Conservation (phyloP, 2,113 vertebrate genomes). For the Xiphophorus maculatus region DNA sequence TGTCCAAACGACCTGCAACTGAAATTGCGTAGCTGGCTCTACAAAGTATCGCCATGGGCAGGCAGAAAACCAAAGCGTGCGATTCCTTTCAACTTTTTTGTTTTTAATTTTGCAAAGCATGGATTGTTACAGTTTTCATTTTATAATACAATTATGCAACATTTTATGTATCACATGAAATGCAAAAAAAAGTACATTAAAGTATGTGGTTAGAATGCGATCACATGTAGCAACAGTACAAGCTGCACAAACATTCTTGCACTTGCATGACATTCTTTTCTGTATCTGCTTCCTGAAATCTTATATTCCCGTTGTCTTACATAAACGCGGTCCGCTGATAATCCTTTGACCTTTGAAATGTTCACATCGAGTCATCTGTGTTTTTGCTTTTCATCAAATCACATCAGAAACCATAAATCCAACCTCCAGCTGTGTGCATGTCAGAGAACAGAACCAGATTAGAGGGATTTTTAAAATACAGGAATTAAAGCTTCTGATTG, state of each 20-base stretch:
- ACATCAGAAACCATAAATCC: slow-evolving; percentile 64
- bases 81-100: too few species aligned
- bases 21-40: neutral
- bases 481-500: slow-evolving; percentile 70
- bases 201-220: too few species aligned
- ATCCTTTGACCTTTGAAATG: slow-evolving; percentile 26
- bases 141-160: too few species aligned
- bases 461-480: slow-evolving; percentile 67
- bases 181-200: too few species aligned
- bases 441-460: slow-evolving; percentile 60
- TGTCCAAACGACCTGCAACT: neutral
- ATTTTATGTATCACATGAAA: too few species aligned
- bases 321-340: slow-evolving; percentile 43
- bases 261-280: neutral
- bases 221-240: neutral
- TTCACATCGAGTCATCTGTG: slow-evolving; percentile 51
- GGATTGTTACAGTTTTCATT: neutral
- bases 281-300: slow-evolving; percentile 28
- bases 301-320: slow-evolving; percentile 11
- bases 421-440: slow-evolving; percentile 51
- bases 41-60: neutral
- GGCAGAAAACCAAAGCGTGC: neutral
- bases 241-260: neutral
- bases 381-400: slow-evolving; percentile 51
- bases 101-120: neutral